Percentiles rank a stretch among this genome's conserved stretches.
Conservation (phyloP, 2,888 invertebrate species). For the Sthenelais limicola region DNA sequence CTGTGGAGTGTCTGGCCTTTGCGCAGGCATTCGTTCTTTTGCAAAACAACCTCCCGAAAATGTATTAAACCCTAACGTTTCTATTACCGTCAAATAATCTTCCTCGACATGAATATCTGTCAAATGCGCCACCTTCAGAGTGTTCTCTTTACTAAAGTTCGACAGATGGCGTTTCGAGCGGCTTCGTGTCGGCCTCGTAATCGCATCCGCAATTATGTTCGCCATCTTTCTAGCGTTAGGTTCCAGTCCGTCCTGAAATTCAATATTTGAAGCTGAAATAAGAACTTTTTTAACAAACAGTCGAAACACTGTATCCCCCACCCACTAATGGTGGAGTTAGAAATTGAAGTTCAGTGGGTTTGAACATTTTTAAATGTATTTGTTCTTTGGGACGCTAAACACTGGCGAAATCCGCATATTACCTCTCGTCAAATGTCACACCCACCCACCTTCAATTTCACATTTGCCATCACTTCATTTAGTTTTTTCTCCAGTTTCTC, state of each 20-base stretch:
- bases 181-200: neutral
- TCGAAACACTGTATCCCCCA: too few relatives aligned
- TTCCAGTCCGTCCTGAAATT: neutral
- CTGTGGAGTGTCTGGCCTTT: too few relatives aligned
- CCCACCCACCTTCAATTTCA: neutral
- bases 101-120: slow-evolving; percentile 7
- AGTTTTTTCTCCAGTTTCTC: neutral
- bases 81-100: slow-evolving; percentile 9
- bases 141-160: neutral
- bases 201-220: neutral
- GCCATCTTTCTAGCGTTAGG: slow-evolving; percentile 19
- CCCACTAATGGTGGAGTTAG: too few relatives aligned
- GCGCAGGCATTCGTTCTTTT: too few relatives aligned
- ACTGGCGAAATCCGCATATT: neutral
- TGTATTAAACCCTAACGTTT: too few relatives aligned
- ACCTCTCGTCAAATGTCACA: neutral
- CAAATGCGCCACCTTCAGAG: slow-evolving; percentile 25
- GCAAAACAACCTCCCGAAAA: too few relatives aligned
- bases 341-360: too few relatives aligned
- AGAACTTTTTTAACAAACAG: too few relatives aligned
- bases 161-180: neutral
- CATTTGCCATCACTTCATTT: neutral
- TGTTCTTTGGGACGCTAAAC: too few relatives aligned
- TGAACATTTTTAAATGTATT: too few relatives aligned
- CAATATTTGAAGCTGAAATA: too few relatives aligned